These are phyloP conservation scores for Bombyx mori DNA, from an alignment of 1,140 invertebrate species.

Conservation along the genomic window DNA sequence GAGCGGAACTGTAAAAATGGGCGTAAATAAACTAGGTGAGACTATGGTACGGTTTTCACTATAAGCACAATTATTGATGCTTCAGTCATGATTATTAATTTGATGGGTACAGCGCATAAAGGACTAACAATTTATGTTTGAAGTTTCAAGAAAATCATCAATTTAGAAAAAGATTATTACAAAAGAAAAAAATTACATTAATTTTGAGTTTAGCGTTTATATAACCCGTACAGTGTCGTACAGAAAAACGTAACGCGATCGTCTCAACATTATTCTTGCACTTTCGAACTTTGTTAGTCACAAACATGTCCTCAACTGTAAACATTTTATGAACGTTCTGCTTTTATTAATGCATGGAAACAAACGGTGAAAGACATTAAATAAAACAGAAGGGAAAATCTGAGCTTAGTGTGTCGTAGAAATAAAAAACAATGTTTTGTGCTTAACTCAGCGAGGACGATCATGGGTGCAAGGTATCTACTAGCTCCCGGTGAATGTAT, in stretches of 20 bases:
- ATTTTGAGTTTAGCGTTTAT: too few species aligned
- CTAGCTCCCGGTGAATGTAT: slow-evolving; percentile 15
- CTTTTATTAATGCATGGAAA: slow-evolving; percentile 49
- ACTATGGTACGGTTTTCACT: neutral
- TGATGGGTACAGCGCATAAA: too few species aligned
- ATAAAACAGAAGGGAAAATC: slow-evolving; percentile 26
- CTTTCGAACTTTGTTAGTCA: too few species aligned
- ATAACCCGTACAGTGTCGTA: too few species aligned
- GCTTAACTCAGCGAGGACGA: slow-evolving; percentile 22
- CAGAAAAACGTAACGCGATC: too few species aligned
- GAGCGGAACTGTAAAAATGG: neutral
- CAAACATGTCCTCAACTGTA: too few species aligned
- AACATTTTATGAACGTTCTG: slow-evolving; percentile 8
- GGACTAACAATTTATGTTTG: too few species aligned
- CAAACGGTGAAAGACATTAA: slow-evolving; percentile 45
- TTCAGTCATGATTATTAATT: slow-evolving; percentile 10
- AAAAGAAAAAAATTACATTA: too few species aligned
- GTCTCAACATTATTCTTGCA: too few species aligned
- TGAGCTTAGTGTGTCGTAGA: slow-evolving; percentile 51
- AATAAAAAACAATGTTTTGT: slow-evolving; percentile 24
- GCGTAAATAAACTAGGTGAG: neutral
- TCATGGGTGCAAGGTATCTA: slow-evolving; percentile 40
- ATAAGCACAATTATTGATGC: slow-evolving; percentile 8
- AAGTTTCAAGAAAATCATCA: too few species aligned
- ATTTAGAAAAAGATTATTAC: too few species aligned